Conservation (phyloP, 2,888 invertebrate genomes). For the Drosophila birchii region DNA sequence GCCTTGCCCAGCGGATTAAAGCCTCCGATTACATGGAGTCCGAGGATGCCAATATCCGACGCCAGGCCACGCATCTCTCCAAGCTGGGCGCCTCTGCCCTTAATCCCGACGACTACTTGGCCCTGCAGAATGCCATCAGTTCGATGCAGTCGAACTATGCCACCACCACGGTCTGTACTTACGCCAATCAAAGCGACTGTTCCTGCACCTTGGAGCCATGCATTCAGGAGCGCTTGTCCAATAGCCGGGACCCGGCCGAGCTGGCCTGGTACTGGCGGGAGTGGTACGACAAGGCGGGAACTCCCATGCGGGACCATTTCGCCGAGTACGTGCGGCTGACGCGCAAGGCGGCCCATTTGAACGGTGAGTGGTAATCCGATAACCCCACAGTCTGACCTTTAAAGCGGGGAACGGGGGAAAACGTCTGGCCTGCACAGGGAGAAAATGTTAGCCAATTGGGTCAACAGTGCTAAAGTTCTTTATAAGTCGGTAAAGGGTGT, state of each 20-base stretch:
- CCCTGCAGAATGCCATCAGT: constrained; percentile 87
- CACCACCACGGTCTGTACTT: constrained; percentile 90
- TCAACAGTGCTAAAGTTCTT: neutral
- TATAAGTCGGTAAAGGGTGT: neutral
- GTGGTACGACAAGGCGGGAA: constrained; percentile 91
- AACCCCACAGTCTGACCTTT: constrained; percentile 36
- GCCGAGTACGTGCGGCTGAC: constrained; percentile 88
- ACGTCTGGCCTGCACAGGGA: constrained; percentile 2
- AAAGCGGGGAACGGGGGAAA: constrained; percentile 1
- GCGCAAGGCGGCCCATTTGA: constrained; percentile 89
- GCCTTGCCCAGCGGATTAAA: constrained; percentile 66
- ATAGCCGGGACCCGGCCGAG: constrained; percentile 90
- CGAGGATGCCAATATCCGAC: constrained; percentile 87
- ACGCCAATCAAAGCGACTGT: constrained; percentile 87
- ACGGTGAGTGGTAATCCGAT: constrained; percentile 85
- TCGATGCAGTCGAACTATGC: constrained; percentile 92
- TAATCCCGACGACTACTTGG: constrained; percentile 87
- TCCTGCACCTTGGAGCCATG: constrained; percentile 89
- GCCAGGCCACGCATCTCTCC: constrained; percentile 91
- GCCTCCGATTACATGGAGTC: constrained; percentile 89
- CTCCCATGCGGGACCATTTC: constrained; percentile 87
- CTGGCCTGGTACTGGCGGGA: constrained; percentile 91
- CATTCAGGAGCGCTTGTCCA: constrained; percentile 87
- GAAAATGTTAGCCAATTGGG: constrained; percentile 9
- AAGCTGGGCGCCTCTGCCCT: constrained; percentile 90